Conservation (phyloP, 2,113 vertebrate species). For the Gorsachius goisagi region DNA sequence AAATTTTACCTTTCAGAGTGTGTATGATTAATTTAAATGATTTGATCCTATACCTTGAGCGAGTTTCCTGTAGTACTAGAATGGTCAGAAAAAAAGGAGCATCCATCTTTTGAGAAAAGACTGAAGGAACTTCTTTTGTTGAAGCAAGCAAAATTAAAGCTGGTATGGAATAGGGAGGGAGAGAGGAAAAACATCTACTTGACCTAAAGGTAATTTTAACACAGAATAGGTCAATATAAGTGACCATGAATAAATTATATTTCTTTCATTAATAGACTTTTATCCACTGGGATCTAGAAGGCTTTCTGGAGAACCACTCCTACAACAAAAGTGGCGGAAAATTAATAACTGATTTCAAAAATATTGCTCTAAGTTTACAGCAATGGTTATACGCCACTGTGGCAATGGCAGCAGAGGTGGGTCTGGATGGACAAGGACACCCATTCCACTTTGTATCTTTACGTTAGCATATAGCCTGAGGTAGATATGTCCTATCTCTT, state of each 20-base stretch:
- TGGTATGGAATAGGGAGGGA: not conserved
- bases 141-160: not conserved
- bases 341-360: not conserved
- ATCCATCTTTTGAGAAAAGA: not conserved
- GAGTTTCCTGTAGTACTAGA: not conserved
- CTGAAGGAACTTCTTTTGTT: not conserved
- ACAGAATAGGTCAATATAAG: not conserved
- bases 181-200: not conserved
- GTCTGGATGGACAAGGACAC: not conserved
- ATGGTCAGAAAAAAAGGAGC: not conserved
- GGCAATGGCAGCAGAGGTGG: not conserved
- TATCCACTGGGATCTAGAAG: not conserved
- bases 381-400: not conserved
- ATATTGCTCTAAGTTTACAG: not conserved
- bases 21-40: not conserved
- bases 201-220: not conserved
- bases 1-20: not conserved
- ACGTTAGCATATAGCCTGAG: not conserved
- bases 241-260: not conserved
- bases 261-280: not conserved
- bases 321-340: not conserved
- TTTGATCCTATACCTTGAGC: not conserved
- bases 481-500: not conserved
- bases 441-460: not conserved
- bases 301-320: not conserved